These are phyloP conservation scores for Ptiloglossa arizonensis DNA, from an alignment of 1,140 invertebrate genomes.

Conservation along the genomic window DNA sequence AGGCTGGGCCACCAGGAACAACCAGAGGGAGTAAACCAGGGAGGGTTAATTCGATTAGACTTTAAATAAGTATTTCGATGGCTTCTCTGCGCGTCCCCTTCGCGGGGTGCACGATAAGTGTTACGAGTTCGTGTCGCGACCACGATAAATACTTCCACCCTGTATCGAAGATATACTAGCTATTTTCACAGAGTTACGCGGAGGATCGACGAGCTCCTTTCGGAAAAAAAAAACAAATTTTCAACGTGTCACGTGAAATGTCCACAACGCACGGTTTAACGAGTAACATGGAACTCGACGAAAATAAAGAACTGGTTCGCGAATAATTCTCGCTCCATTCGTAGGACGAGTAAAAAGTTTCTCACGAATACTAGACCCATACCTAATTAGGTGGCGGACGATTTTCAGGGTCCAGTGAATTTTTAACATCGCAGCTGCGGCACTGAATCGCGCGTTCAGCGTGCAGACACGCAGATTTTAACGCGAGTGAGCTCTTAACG, in stretches of 20 bases:
- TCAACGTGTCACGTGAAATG: too few relatives aligned
- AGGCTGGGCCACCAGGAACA: slow-evolving; percentile 47
- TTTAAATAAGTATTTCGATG: slow-evolving; percentile 64
- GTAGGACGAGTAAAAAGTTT: not conserved
- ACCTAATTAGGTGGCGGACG: not conserved
- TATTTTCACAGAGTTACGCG: too few relatives aligned
- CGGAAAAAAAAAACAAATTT: too few relatives aligned
- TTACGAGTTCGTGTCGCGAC: not conserved
- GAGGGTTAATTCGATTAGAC: slow-evolving; percentile 75
- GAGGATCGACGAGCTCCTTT: too few relatives aligned
- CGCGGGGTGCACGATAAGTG: not conserved
- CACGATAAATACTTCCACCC: not conserved
- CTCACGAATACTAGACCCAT: too few relatives aligned
- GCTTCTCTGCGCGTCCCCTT: slow-evolving; percentile 62
- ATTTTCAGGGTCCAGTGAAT: not conserved
- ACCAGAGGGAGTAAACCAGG: slow-evolving; percentile 40
- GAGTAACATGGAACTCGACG: too few relatives aligned
- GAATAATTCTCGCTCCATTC: too few relatives aligned
- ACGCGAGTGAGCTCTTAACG: too few relatives aligned
- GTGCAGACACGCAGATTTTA: too few relatives aligned
- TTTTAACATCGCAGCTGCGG: not conserved
- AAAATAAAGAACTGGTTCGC: too few relatives aligned
- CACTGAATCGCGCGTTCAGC: not conserved
- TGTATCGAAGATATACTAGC: too few relatives aligned
- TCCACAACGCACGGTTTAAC: too few relatives aligned